Conservation (phyloP, 1,140 invertebrate species). For the Drepana arcuata region DNA sequence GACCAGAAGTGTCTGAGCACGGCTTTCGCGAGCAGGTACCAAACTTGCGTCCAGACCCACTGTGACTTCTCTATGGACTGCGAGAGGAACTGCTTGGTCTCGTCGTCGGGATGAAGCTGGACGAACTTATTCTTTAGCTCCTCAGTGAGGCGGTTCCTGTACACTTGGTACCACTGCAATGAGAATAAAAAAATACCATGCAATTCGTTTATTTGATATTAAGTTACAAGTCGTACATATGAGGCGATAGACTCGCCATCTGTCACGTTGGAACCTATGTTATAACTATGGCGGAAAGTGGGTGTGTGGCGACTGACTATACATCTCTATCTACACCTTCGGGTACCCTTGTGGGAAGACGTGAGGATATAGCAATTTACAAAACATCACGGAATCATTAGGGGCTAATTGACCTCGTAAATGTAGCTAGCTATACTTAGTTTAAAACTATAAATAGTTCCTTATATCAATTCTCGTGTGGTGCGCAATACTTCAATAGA, state of each 20-base stretch:
- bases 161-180: constrained; percentile 80
- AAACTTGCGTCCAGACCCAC: constrained; percentile 83
- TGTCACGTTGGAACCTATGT: too few relatives aligned
- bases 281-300: too few relatives aligned
- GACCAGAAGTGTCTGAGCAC: constrained; percentile 84
- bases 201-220: too few relatives aligned
- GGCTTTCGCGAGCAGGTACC: constrained; percentile 79
- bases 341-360: too few relatives aligned
- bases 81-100: constrained; percentile 81
- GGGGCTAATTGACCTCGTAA: neutral
- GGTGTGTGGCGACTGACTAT: too few relatives aligned
- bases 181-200: constrained; percentile 20
- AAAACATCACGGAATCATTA: neutral
- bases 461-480: too few relatives aligned
- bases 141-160: constrained; percentile 59
- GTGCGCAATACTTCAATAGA: too few relatives aligned
- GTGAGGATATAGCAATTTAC: neutral
- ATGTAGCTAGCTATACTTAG: neutral
- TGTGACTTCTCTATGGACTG: constrained; percentile 81
- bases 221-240: neutral
- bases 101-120: constrained; percentile 77
- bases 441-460: too few relatives aligned
- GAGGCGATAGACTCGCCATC: too few relatives aligned
- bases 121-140: constrained; percentile 74
- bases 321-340: too few relatives aligned